These are phyloP conservation scores for Peucedramus taeniatus DNA, from an alignment of 2,113 vertebrate species.

Conservation along the genomic window DNA sequence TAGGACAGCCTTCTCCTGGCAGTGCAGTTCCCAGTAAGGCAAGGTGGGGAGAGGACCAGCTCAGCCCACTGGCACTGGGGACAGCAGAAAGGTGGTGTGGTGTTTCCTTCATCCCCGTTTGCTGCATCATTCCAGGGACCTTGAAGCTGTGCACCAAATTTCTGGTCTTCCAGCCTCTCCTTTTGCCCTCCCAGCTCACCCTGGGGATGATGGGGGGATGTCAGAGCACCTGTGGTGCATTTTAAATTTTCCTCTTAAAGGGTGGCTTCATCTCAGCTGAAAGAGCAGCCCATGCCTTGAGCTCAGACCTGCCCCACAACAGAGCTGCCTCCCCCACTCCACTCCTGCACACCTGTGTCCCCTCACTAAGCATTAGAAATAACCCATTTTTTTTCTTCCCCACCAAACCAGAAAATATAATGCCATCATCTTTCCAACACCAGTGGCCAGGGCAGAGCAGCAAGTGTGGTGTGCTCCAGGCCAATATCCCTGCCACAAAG, in stretches of 20 bases:
- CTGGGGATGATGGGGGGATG: not conserved
- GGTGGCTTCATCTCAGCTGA: not conserved
- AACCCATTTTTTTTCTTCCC: rapidly evolving
- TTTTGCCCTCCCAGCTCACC: not conserved
- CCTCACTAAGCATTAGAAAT: not conserved
- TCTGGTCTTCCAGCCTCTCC: not conserved
- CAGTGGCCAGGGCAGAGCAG: not conserved
- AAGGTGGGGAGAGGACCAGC: not conserved
- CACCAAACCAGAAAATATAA: not conserved
- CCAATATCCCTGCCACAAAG: not conserved
- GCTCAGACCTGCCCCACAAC: not conserved
- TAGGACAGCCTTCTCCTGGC: not conserved
- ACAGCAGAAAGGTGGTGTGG: not conserved
- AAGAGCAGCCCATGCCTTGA: not conserved
- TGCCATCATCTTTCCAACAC: not conserved
- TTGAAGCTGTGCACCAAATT: not conserved
- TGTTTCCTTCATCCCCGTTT: not conserved
- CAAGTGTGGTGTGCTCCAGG: not conserved
- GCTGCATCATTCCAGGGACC: not conserved
- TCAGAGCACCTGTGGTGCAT: not conserved
- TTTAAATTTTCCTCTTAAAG: not conserved
- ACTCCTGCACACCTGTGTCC: rapidly evolving
- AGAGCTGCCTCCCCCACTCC: not conserved
- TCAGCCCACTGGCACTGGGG: not conserved
- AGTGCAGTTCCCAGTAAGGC: not conserved